phyloP scores from a whole-genome alignment of 2,797 vertebrate species.

The Taenioides sp. region DNA sequence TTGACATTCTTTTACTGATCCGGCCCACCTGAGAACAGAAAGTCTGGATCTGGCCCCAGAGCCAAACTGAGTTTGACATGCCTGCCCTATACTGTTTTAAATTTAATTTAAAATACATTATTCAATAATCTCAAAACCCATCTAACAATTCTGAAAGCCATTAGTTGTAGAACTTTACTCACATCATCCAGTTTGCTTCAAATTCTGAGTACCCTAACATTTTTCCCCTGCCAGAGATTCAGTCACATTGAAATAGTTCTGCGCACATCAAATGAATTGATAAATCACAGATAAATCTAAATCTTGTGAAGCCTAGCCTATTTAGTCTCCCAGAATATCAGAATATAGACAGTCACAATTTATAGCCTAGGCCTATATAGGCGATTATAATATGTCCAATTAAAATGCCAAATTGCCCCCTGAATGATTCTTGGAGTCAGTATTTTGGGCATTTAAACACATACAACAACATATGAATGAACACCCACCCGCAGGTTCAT shows the following conservation, averaged over 20 bases:
- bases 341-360: not conserved
- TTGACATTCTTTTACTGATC: too few relatives aligned
- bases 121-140: not conserved
- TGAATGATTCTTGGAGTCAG: not conserved
- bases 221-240: not conserved
- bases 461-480: not conserved
- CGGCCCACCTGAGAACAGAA: too few relatives aligned
- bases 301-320: too few relatives aligned
- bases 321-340: too few relatives aligned
- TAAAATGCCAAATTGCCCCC: not conserved
- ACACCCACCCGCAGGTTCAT: too few relatives aligned
- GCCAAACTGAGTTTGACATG: too few relatives aligned
- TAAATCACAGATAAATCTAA: too few relatives aligned
- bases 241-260: not conserved
- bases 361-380: too few relatives aligned
- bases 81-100: not conserved
- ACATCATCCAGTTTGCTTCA: not conserved
- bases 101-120: not conserved
- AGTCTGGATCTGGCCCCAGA: too few relatives aligned
- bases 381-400: not conserved
- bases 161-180: not conserved
- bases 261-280: too few relatives aligned
- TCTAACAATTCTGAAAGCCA: not conserved
- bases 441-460: not conserved
- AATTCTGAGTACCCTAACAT: too few relatives aligned